phyloP scores from a whole-genome alignment of 2,888 invertebrate genomes.

The Coenonympha arcania region DNA sequence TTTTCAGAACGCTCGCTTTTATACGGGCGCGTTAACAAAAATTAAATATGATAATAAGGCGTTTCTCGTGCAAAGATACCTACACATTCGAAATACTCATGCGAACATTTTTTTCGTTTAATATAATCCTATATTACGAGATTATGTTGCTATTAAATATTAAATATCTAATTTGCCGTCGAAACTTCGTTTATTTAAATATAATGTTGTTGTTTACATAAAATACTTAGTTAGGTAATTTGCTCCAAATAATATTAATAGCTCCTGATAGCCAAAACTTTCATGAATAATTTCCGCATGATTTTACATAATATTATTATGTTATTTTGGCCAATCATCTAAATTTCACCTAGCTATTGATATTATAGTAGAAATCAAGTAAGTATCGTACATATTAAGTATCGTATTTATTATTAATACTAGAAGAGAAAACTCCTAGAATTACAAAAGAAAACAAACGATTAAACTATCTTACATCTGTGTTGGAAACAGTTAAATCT shows the following conservation, averaged over 20 bases:
- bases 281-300: neutral
- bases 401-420: too few relatives aligned
- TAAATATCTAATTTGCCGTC: neutral
- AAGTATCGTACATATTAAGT: too few relatives aligned
- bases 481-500: too few relatives aligned
- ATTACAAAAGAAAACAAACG: too few relatives aligned
- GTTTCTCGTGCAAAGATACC: neutral
- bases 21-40: constrained; percentile 2
- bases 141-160: neutral
- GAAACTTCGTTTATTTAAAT: too few relatives aligned
- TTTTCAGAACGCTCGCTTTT: constrained; percentile 7
- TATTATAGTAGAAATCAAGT: too few relatives aligned
- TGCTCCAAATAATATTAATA: neutral
- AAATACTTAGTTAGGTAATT: neutral
- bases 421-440: too few relatives aligned
- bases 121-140: neutral
- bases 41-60: constrained; percentile 11
- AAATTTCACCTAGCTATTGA: too few relatives aligned
- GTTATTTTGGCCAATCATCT: neutral
- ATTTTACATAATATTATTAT: neutral
- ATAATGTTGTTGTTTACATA: too few relatives aligned
- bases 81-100: neutral
- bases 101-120: neutral
- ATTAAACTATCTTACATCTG: too few relatives aligned
- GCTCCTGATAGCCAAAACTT: neutral